These are phyloP conservation scores for Monarcha castaneiventris DNA, from an alignment of 2,113 vertebrate species.

Conservation along the genomic window DNA sequence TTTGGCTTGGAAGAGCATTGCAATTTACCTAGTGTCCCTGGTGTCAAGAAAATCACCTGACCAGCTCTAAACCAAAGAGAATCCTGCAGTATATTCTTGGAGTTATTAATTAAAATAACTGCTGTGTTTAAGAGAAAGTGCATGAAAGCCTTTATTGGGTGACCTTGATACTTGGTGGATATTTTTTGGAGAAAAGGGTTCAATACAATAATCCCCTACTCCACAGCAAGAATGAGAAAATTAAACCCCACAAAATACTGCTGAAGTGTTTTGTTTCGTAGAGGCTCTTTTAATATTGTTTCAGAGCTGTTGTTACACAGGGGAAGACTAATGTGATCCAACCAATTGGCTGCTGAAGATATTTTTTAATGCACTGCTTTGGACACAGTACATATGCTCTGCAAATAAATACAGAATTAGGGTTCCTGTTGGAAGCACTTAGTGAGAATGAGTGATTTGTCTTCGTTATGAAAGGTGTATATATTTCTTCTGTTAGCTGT, in stretches of 20 bases:
- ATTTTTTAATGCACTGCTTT: constrained; percentile 68
- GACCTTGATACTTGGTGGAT: background rate
- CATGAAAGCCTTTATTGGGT: constrained; percentile 33
- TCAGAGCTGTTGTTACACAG: constrained; percentile 46
- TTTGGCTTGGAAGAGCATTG: constrained; percentile 57
- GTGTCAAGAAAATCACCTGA: constrained; percentile 61
- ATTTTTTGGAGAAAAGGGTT: background rate
- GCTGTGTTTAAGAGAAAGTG: constrained; percentile 15
- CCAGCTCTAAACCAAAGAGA: constrained; percentile 56
- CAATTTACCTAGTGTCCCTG: constrained; percentile 69
- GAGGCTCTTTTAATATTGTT: constrained; percentile 11
- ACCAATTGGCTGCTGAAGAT: constrained; percentile 62
- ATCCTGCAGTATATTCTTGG: constrained; percentile 46
- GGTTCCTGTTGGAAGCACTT: constrained; percentile 69
- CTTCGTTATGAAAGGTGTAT: constrained; percentile 74
- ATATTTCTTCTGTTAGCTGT: constrained; percentile 67
- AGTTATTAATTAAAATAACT: constrained; percentile 66
- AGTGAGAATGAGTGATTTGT: constrained; percentile 75
- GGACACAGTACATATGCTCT: constrained; percentile 71
- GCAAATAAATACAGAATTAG: constrained; percentile 75
- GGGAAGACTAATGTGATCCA: constrained; percentile 64
- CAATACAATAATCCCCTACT: background rate
- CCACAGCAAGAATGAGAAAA: background rate
- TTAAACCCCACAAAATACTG: background rate
- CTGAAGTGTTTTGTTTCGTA: constrained; percentile 12